Evolutionary conservation across 2,113 vertebrate species (phyloP), one percentile per base, ranked within the genome.

Genomic region (Anolis carolinensis): DNA sequence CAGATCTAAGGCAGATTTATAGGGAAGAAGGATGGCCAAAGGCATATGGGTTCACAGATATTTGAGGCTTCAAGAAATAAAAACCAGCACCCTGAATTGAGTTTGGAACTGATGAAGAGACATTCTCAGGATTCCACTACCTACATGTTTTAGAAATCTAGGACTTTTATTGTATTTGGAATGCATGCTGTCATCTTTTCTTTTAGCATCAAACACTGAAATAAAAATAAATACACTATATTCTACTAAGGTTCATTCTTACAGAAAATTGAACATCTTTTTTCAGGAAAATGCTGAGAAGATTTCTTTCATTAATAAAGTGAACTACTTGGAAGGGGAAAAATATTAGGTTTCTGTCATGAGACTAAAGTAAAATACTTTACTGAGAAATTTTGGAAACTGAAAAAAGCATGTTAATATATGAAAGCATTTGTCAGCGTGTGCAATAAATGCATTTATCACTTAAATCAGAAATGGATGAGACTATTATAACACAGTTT

Each of bases 371-470:
- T 80, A 34, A 80, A 86, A 72, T 20, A 79, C 67, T 86, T 80
- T 71, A 86, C 30, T 73, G 77, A 81, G 55, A 81, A 80, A 74
- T 86, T n/a, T 81, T 72, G 30, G 84, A 73, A 80, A 34, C 84
- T 63, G 68, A 83, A 5, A n/a, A 48, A 86, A 63, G 55, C 44
- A 20, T 63, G 30, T 27, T 65, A 30, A 74, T 81, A 65, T 80
- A 80, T 81, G 70, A 79, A 85, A 72, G 32, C 34, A 79, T 79
- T 86, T 62, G 52, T 86, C 30, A 71, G 10, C 62, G 52, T 72
- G 84, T 86, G 50, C 67, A 79, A 79, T 79, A 80, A 62, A 86
- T 79, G 77, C 84, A 80, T 62, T 86, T 79, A 86, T 63, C 76
- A 86, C 50, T 63, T 59, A 86, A 79, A 86, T 84, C 36, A 44